A percentile compares a stretch with the other conserved stretches of the same genome.
Evolutionary conservation across 2,797 vertebrate species (phyloP).

Genomic region (Hylomyscus alleni): DNA sequence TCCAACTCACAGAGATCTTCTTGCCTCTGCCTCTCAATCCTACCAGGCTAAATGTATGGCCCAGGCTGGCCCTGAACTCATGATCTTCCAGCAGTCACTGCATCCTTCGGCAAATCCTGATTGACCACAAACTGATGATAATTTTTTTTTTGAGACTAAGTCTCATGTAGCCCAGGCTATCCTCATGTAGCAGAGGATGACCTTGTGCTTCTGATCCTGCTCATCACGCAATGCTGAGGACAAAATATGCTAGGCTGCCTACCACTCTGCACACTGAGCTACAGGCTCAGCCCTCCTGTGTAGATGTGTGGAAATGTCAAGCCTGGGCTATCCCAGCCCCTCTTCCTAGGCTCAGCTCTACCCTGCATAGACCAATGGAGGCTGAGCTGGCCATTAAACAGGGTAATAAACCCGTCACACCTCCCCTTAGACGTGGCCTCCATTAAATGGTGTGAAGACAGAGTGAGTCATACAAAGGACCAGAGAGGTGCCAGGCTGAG

Average conservation of each 20-base stretch:
- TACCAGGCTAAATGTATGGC: not conserved
- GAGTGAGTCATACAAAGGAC: constrained; percentile 27
- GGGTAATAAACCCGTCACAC: not conserved
- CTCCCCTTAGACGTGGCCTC: not conserved
- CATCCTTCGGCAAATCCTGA: not conserved
- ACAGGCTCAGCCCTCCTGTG: not conserved
- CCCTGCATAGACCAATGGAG: not conserved
- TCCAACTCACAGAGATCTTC: not conserved
- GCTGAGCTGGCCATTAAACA: not conserved
- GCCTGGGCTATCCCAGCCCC: not conserved
- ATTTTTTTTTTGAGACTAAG: not conserved
- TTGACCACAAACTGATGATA: not conserved
- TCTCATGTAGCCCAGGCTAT: not conserved
- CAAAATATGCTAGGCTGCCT: not conserved
- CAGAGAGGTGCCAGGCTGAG: not conserved
- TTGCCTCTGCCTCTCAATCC: not conserved
- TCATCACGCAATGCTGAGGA: not conserved
- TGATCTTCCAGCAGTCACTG: not conserved
- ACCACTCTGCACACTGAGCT: not conserved
- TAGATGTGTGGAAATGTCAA: not conserved
- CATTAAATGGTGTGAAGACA: not conserved
- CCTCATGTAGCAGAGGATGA: not conserved
- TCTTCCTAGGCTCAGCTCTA: not conserved
- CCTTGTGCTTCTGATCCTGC: not conserved
- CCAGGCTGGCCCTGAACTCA: not conserved